phyloP scores from a whole-genome alignment of 2,888 invertebrate genomes.

The Pseudoips prasinana region DNA sequence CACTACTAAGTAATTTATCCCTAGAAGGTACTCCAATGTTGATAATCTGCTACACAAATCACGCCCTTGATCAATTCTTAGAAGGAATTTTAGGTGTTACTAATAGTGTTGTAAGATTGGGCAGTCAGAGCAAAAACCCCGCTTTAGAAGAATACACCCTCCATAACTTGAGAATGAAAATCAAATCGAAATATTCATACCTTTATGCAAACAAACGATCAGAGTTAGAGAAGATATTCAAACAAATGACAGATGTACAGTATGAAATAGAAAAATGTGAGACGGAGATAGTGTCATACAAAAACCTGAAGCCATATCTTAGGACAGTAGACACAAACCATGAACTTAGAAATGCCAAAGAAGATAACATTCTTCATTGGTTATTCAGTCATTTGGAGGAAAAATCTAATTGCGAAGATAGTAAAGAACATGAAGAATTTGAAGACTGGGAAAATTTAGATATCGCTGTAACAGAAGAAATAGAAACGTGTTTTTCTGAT shows the following conservation, averaged over 20 bases:
- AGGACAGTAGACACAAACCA: slow-evolving; percentile 40
- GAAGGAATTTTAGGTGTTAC: slow-evolving; percentile 85
- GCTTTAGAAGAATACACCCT: slow-evolving; percentile 78
- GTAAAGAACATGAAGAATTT: slow-evolving; percentile 44
- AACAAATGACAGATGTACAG: slow-evolving; percentile 60
- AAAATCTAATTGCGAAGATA: slow-evolving; percentile 36
- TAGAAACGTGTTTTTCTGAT: slow-evolving; percentile 67
- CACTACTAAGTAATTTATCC: slow-evolving; percentile 83
- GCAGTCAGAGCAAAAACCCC: slow-evolving; percentile 85
- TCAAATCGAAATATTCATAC: slow-evolving; percentile 62
- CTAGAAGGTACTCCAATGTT: slow-evolving; percentile 85
- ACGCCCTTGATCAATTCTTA: slow-evolving; percentile 93
- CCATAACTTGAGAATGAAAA: slow-evolving; percentile 53
- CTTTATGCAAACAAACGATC: slow-evolving; percentile 54
- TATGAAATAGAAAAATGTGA: slow-evolving; percentile 67
- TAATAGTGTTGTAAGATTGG: slow-evolving; percentile 84
- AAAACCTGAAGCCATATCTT: slow-evolving; percentile 48
- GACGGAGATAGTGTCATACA: slow-evolving; percentile 56
- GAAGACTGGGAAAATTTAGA: slow-evolving; percentile 29
- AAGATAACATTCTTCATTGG: slow-evolving; percentile 62
- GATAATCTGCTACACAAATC: slow-evolving; percentile 92
- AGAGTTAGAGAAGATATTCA: slow-evolving; percentile 55
- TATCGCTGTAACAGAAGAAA: slow-evolving; percentile 30
- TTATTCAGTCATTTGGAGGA: slow-evolving; percentile 52
- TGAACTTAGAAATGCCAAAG: slow-evolving; percentile 46